Evolutionary conservation across 2,113 vertebrate species (phyloP), one percentile per base, ranked within the genome.

Genomic region (Dasypus novemcinctus): DNA sequence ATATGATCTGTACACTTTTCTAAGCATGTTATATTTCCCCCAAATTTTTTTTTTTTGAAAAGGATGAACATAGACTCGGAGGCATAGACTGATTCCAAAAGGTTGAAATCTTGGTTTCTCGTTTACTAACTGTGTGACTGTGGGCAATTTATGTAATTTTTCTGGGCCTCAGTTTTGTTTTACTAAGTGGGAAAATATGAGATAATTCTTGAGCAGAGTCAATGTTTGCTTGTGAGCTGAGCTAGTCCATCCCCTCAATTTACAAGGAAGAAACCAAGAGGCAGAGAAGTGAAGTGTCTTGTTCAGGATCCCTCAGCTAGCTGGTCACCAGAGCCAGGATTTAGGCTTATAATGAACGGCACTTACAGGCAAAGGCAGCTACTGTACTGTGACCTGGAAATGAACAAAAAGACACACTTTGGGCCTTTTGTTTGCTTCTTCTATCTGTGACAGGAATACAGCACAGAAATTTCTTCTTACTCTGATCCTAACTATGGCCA

Each of bases 391-490:
- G 14, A 92, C 63, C 80, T 75, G 66, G 52, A 93, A 82, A 43
- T 54, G 12, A 81, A 57, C 7, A n/a, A 15, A 15, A 96, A 64
- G 27, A 94, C 6, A 59, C 4, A 18, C 18, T 54, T 79, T 9
- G 29, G 27, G 31, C 12, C 38, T 76, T 81, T 71, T 36, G 12
- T 95, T 86, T 76, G 25, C 86, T 93, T 38, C 57, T 80, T 57
- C 33, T 20, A 13, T 46, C 52, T 33, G 2, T 63, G 18, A 76
- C 31, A 61, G 69, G 43, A 82, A 49, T 31, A 76, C 25, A 66
- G 61, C 52, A 52, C 27, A 88, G 59, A 69, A 89, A 81, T 81
- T 93, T 79, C 87, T 93, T 82, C n/a, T 86, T 29, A 21, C 41
- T 81, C 13, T 68, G 10, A 43, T 80, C 68, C n/a, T 76, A 36